Conservation (phyloP, 2,888 invertebrate genomes). For the Camptogramma bilineatum region DNA sequence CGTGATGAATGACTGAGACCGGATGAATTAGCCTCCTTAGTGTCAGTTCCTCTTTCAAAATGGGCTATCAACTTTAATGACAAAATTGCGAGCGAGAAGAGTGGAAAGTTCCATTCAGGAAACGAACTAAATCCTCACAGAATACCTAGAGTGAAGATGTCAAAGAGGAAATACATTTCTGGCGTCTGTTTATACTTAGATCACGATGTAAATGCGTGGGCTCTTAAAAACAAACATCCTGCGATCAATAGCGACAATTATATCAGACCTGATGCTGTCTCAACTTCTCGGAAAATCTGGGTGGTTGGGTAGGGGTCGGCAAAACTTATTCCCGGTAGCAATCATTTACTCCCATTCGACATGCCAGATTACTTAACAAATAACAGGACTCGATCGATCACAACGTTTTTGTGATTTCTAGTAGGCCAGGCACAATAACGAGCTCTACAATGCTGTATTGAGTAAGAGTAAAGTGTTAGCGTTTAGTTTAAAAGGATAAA, state of each 20-base stretch:
- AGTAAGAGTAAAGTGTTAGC: not conserved
- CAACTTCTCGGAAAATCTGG: slow-evolving; percentile 16
- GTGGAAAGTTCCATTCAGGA: not conserved
- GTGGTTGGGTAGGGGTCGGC: not conserved
- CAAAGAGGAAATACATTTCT: not conserved
- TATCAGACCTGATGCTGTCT: slow-evolving; percentile 2
- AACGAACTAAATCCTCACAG: not conserved
- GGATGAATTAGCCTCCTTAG: slow-evolving; percentile 29
- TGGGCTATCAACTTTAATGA: slow-evolving; percentile 13
- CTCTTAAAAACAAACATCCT: slow-evolving; percentile 7
- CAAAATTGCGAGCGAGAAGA: slow-evolving; percentile 8
- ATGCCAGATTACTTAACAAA: slow-evolving; percentile 10
- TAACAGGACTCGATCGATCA: slow-evolving; percentile 9
- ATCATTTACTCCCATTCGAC: slow-evolving; percentile 5
- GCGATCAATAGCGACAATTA: slow-evolving; percentile 7
- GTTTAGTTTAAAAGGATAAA: not conserved
- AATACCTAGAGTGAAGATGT: not conserved
- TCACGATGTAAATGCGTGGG: not conserved
- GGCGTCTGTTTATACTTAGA: not conserved
- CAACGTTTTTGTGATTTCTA: slow-evolving; percentile 3
- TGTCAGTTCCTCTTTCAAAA: slow-evolving; percentile 24
- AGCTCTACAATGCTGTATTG: not conserved
- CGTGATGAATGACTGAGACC: slow-evolving; percentile 28
- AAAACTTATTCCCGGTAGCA: slow-evolving; percentile 13
- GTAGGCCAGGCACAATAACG: not conserved